Percentiles rank a stretch among this genome's conserved stretches.
Evolutionary conservation across 2,797 vertebrate genomes (phyloP).

Genomic region (Nyctibius grandis): DNA sequence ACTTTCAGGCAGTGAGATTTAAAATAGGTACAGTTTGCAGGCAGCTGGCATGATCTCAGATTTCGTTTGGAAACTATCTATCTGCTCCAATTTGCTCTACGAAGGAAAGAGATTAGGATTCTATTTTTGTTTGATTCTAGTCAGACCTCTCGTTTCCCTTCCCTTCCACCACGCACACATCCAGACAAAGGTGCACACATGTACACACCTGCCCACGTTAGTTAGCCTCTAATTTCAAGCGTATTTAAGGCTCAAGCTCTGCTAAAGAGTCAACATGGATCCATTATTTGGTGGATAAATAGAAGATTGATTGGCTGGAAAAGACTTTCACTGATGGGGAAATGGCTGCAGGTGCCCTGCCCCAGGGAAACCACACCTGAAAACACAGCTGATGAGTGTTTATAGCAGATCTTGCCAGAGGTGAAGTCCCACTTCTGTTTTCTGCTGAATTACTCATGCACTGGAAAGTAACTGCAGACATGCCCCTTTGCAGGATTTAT

Average conservation of each 20-base stretch:
- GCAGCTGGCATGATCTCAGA: slow-evolving; percentile 35
- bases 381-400: slow-evolving; percentile 4
- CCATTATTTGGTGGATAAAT: neutral
- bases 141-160: neutral
- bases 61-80: slow-evolving; percentile 55
- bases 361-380: neutral
- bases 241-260: neutral
- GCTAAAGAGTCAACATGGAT: neutral
- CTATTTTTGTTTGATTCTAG: slow-evolving; percentile 25
- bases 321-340: neutral
- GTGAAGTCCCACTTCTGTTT: neutral
- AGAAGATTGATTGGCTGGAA: slow-evolving; percentile 23
- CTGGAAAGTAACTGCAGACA: neutral
- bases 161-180: neutral
- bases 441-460: neutral
- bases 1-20: slow-evolving; percentile 1
- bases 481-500: neutral
- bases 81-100: slow-evolving; percentile 25
- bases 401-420: neutral
- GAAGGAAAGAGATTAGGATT: slow-evolving; percentile 23
- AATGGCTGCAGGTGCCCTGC: neutral
- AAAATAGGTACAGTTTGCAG: slow-evolving; percentile 15
- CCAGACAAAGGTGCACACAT: neutral
- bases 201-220: neutral
- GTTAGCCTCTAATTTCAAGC: neutral